These are phyloP conservation scores for Gopherus evgoodei DNA, from an alignment of 2,113 vertebrate genomes.

Conservation along the genomic window DNA sequence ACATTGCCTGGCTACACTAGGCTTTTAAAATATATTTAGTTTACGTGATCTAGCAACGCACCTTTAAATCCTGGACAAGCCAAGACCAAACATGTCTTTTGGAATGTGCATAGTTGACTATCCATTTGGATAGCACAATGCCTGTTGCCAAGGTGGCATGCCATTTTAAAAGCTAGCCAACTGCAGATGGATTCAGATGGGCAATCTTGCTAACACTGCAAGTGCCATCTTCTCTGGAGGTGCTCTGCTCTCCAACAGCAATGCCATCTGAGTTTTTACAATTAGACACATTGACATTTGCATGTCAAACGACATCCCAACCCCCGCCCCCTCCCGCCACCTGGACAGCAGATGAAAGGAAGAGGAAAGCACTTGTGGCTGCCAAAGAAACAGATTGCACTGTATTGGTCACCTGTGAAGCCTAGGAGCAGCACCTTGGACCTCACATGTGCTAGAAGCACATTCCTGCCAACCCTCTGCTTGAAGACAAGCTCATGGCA, in stretches of 20 bases:
- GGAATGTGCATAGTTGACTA: neutral
- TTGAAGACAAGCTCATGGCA: neutral
- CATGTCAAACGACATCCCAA: neutral
- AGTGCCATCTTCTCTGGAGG: neutral
- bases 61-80: neutral
- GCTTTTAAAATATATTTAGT: neutral
- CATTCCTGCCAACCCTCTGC: fast-evolving
- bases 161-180: fast-evolving
- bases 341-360: neutral
- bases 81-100: neutral
- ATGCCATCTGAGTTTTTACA: neutral
- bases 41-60: neutral
- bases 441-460: neutral
- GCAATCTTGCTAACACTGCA: neutral
- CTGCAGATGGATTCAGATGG: neutral
- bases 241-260: neutral
- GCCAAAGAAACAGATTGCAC: neutral
- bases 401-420: fast-evolving
- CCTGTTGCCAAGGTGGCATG: neutral
- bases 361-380: neutral
- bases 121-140: neutral
- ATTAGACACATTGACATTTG: neutral
- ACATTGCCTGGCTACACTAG: neutral
- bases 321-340: neutral
- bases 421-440: neutral